These are phyloP conservation scores for Glossophaga mutica DNA, from an alignment of 2,797 vertebrate species.

Conservation along the genomic window DNA sequence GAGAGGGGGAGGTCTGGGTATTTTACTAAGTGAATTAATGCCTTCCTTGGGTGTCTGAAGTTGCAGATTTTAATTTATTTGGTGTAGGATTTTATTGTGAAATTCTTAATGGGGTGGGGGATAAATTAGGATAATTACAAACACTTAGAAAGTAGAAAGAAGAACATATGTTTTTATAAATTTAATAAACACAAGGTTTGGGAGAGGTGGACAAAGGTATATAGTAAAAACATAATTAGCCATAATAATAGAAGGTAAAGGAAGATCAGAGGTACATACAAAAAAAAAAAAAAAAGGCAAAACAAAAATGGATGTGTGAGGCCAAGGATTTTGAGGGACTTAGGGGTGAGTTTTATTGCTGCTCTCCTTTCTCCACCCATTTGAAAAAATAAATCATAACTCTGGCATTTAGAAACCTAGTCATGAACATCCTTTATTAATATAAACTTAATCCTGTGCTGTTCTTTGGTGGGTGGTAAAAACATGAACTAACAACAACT, in stretches of 20 bases:
- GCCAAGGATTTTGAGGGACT: conserved; percentile 33
- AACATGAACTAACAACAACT: conserved; percentile 50
- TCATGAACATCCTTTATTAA: conserved; percentile 63
- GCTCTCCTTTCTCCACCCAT: conserved; percentile 56
- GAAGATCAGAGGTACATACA: not conserved
- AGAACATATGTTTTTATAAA: not conserved
- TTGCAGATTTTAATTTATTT: conserved; percentile 74
- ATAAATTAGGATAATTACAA: conserved; percentile 51
- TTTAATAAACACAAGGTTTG: not conserved
- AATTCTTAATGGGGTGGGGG: conserved; percentile 57
- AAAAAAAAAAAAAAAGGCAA: conserved; percentile 7
- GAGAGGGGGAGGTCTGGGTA: conserved; percentile 58
- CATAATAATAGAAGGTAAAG: conserved; percentile 9
- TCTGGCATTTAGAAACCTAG: conserved; percentile 61
- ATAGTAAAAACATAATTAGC: not conserved
- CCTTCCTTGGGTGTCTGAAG: conserved; percentile 71
- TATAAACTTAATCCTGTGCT: conserved; percentile 57
- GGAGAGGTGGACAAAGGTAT: conserved; percentile 25
- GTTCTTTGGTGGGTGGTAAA: conserved; percentile 65
- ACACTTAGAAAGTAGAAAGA: conserved; percentile 20
- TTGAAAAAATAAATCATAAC: conserved; percentile 62
- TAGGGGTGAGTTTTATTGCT: conserved; percentile 46
- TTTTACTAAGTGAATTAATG: conserved; percentile 68
- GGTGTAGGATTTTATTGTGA: conserved; percentile 68
- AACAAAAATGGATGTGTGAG: not conserved